phyloP scores from a whole-genome alignment of 2,888 invertebrate genomes.

The Ochropacha duplaris region DNA sequence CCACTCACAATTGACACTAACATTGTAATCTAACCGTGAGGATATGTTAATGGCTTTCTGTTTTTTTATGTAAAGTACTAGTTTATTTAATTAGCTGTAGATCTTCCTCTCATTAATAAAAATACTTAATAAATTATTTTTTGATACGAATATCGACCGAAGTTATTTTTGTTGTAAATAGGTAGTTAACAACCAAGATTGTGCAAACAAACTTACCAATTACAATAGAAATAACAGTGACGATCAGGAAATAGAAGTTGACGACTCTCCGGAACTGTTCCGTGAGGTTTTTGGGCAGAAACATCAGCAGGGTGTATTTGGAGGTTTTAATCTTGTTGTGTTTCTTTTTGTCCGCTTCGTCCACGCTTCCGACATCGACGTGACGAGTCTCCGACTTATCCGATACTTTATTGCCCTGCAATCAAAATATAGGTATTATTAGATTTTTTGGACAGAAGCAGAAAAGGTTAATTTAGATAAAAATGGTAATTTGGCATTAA shows the following conservation, averaged over 20 bases:
- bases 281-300: conserved; percentile 90
- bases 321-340: conserved; percentile 84
- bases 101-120: too few relatives aligned
- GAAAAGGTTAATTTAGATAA: too few relatives aligned
- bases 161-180: not conserved
- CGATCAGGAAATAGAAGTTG: conserved; percentile 92
- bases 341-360: conserved; percentile 59
- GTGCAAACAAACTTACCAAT: conserved; percentile 75
- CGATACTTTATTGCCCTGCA: conserved; percentile 84
- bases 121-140: too few relatives aligned
- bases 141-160: too few relatives aligned
- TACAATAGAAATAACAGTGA: conserved; percentile 87
- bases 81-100: too few relatives aligned
- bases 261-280: conserved; percentile 93
- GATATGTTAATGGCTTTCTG: too few relatives aligned
- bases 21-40: too few relatives aligned
- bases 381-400: conserved; percentile 82
- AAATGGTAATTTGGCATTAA: too few relatives aligned
- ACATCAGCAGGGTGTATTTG: conserved; percentile 90
- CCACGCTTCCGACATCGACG: conserved; percentile 81
- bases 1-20: too few relatives aligned
- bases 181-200: not conserved
- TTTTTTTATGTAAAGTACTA: too few relatives aligned
- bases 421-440: conserved; percentile 5
- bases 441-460: not conserved